Base-by-base conservation (phyloP, 2,888 invertebrate species). In the Theretra japonica region DNA sequence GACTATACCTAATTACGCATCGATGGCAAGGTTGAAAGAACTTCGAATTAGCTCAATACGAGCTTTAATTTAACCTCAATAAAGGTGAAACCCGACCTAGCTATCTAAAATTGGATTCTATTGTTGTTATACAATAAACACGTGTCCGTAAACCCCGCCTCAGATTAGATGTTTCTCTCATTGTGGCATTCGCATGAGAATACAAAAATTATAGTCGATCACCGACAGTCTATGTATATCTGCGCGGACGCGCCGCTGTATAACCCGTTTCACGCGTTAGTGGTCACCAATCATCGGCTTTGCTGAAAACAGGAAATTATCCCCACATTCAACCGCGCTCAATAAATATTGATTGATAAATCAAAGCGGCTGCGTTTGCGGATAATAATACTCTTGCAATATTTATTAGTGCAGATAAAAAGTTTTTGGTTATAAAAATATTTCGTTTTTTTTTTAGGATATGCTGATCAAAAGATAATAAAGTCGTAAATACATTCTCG, bases 121-220 rank as follows among this genome's bases (percentile, higher is more conserved):
- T 82, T 82, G 80, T 82, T 80, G 80, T 77, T 79, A 78, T 73
- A 79, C 78, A 69, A 73, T 8, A 73, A 58, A 74, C 82, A 82
- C 78, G 79, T 79, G 73, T 53, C 72, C 50, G 70, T 79, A 77
- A 77, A 77, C 73, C 79, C 75, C 79, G 77, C 77, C 81, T 81
- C 76, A 79, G 81, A 82, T 83, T 81, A 81, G 85, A 84, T 84
- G 88, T 89, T 89, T 88, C 87, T 85, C 86, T 86, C 87, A 88
- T 89, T 90, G 91, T 90, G 87, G 87, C 86, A 84, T 88, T 86
- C 83, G 79, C 79, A 80, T 72, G 82, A 81, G 86, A 90, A 88
- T 88, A 91, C 94, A 94, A 94, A 94, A 94, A 94, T 94, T 94
- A 94, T 94, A 94, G 94, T 83, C 93, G 93, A 94, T 94, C 94